Conservation (phyloP, 2,113 vertebrate species). For the Albula goreensis region DNA sequence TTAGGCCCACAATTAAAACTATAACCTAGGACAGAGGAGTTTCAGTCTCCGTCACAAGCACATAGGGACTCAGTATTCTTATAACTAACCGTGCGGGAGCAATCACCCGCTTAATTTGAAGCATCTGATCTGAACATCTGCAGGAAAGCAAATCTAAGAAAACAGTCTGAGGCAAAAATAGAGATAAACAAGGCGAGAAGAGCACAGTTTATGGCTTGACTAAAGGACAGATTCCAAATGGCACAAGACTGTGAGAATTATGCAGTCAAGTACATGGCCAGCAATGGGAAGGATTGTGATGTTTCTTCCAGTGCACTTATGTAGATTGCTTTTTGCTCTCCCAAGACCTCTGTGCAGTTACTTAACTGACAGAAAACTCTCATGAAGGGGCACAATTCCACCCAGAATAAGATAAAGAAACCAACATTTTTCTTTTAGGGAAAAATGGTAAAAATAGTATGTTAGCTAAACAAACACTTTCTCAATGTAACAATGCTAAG, state of each 20-base stretch:
- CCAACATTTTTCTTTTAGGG: too few species aligned
- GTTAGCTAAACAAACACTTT: too few species aligned
- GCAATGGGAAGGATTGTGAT: not conserved
- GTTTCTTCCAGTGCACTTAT: too few species aligned
- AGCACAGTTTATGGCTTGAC: not conserved
- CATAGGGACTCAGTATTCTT: conserved; percentile 58
- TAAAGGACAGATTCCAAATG: not conserved
- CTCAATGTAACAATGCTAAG: too few species aligned
- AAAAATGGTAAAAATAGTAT: too few species aligned
- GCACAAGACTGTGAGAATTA: not conserved
- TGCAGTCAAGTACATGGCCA: not conserved
- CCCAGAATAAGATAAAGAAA: too few species aligned
- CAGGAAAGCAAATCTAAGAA: conserved; percentile 62
- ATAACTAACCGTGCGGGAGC: conserved; percentile 63
- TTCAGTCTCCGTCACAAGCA: conserved; percentile 24
- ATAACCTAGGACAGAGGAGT: conserved; percentile 23
- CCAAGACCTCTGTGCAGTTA: too few species aligned
- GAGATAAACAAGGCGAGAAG: conserved; percentile 33
- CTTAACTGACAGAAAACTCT: too few species aligned
- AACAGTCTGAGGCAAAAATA: conserved; percentile 26
- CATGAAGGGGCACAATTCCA: too few species aligned
- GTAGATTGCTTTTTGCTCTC: too few species aligned
- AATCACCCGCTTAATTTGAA: conserved; percentile 69
- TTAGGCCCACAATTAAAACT: conserved; percentile 39
- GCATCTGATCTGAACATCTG: conserved; percentile 74